These are phyloP conservation scores for Romanogobio albipinnatus DNA, from an alignment of 2,113 vertebrate species.

Conservation along the genomic window DNA sequence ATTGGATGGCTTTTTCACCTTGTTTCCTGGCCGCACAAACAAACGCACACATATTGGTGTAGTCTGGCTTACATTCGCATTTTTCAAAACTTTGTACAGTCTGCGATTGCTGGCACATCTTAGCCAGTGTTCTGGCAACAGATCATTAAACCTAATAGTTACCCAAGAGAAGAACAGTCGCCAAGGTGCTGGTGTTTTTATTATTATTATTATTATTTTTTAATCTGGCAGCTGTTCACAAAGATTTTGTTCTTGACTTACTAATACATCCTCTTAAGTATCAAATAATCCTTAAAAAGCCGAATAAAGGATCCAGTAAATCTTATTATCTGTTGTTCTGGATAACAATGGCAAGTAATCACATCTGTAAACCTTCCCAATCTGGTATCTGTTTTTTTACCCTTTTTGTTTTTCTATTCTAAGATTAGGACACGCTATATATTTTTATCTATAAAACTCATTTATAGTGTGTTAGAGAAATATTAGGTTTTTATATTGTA, in stretches of 20 bases:
- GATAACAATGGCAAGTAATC: not conserved
- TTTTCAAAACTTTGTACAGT: constrained; percentile 18
- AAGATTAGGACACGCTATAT: too few species aligned
- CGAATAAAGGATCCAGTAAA: not conserved
- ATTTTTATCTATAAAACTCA: too few species aligned
- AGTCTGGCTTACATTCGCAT: not conserved
- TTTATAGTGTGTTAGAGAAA: too few species aligned
- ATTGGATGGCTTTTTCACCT: constrained; percentile 6
- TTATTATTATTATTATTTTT: not conserved
- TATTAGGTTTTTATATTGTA: too few species aligned
- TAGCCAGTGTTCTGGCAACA: constrained; percentile 4
- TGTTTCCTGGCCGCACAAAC: not conserved
- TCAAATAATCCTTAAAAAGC: not conserved
- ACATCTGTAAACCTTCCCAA: not conserved
- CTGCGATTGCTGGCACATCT: not conserved
- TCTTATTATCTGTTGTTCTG: not conserved
- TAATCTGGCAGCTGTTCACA: constrained; percentile 4
- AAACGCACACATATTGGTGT: not conserved
- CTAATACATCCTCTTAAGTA: constrained; percentile 12
- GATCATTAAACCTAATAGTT: not conserved
- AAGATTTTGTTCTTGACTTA: constrained; percentile 9
- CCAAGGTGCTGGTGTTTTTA: not conserved
- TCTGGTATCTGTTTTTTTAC: too few species aligned
- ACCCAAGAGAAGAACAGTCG: not conserved
- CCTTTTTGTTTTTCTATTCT: too few species aligned